Percentiles rank a stretch among this genome's conserved stretches.
phyloP scores from a whole-genome alignment of 2,888 invertebrate genomes.

The Hydrotaea diabolus region DNA sequence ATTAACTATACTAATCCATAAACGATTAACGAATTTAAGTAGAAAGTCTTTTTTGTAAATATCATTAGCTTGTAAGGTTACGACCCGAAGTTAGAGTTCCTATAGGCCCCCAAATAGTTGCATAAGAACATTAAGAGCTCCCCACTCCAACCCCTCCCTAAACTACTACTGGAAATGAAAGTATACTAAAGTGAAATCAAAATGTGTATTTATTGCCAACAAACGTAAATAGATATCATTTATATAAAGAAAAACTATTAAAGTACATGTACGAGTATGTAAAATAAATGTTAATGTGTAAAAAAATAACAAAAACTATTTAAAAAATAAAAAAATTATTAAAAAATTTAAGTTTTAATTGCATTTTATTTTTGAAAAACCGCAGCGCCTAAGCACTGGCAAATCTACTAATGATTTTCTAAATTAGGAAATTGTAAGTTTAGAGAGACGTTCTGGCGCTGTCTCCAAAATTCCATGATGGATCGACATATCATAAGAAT shows the following conservation, averaged over 20 bases:
- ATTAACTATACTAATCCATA: conserved; percentile 32
- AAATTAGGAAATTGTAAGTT: too few relatives aligned
- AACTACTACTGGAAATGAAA: conserved; percentile 28
- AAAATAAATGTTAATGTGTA: conserved; percentile 37
- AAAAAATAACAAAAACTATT: conserved; percentile 1
- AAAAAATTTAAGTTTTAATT: neutral
- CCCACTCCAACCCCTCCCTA: too few relatives aligned
- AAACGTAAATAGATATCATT: conserved; percentile 18
- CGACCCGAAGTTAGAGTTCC: conserved; percentile 49
- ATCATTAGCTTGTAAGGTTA: conserved; percentile 52
- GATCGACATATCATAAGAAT: too few relatives aligned
- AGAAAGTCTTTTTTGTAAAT: conserved; percentile 51
- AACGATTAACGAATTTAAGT: conserved; percentile 57
- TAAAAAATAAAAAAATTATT: neutral
- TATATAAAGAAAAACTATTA: conserved; percentile 32
- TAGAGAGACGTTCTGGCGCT: too few relatives aligned
- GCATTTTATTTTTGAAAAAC: too few relatives aligned
- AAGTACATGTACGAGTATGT: conserved; percentile 5
- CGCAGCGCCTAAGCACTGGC: too few relatives aligned
- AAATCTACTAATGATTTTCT: too few relatives aligned
- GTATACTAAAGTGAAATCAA: conserved; percentile 35
- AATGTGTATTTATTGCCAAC: conserved; percentile 28
- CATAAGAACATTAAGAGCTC: neutral
- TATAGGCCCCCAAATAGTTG: conserved; percentile 27
- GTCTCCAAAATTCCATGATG: too few relatives aligned